Percentiles rank a stretch among this genome's conserved stretches.
Evolutionary conservation across 2,797 vertebrate genomes (phyloP).

Genomic region (Eutrigla gurnardus): DNA sequence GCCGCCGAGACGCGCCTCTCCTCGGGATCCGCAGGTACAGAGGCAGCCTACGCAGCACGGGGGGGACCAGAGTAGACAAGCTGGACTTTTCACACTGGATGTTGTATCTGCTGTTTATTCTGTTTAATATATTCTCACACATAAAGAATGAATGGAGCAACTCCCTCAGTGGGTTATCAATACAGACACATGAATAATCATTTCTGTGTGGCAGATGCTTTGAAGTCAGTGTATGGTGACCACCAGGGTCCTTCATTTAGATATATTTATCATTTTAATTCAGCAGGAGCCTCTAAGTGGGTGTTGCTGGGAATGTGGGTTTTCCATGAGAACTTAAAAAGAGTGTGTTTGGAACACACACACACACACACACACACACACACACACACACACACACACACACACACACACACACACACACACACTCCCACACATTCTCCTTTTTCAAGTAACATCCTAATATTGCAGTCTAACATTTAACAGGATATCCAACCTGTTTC

Average conservation of each 20-base stretch:
- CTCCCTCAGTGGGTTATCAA: neutral
- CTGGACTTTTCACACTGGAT: neutral
- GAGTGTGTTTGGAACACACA: too few species aligned
- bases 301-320: too few species aligned
- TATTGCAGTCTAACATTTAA: too few species aligned
- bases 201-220: neutral
- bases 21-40: constrained; percentile 74
- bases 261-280: neutral
- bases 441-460: too few species aligned
- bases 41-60: neutral
- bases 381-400: too few species aligned
- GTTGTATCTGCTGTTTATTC: neutral
- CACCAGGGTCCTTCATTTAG: neutral
- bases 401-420: too few species aligned
- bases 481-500: too few species aligned
- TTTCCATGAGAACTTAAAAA: too few species aligned
- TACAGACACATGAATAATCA: neutral
- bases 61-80: neutral
- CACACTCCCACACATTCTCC: too few species aligned
- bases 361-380: too few species aligned
- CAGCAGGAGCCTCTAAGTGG: neutral
- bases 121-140: neutral
- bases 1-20: constrained; percentile 70
- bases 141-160: neutral
- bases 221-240: neutral